These are phyloP conservation scores for Pantala flavescens DNA, from an alignment of 1,140 invertebrate species.

Conservation along the genomic window DNA sequence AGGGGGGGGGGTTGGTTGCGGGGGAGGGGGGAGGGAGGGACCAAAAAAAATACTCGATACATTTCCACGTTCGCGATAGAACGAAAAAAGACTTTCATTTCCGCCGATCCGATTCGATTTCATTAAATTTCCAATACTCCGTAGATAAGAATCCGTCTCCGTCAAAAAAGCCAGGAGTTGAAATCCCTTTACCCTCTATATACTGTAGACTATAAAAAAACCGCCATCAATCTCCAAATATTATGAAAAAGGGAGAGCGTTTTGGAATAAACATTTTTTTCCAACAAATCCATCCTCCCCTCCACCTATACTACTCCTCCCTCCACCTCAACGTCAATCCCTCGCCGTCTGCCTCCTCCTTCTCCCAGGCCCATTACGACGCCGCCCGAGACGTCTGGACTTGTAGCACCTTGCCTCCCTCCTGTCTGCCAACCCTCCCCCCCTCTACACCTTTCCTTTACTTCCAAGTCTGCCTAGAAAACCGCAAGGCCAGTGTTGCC, in stretches of 20 bases:
- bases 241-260: too few relatives aligned
- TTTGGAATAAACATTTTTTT: too few relatives aligned
- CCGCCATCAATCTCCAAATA: neutral
- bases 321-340: neutral
- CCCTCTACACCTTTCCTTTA: neutral
- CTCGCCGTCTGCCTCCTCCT: neutral
- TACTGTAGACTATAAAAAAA: neutral
- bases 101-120: too few relatives aligned
- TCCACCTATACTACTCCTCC: neutral
- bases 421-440: neutral
- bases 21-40: too few relatives aligned
- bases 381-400: neutral
- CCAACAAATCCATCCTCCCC: neutral
- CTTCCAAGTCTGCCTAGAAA: constrained; percentile 4
- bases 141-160: neutral
- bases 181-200: neutral
- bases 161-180: neutral
- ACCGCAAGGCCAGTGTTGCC: neutral
- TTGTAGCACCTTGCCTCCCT: neutral
- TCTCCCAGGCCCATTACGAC: neutral
- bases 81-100: too few relatives aligned
- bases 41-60: too few relatives aligned
- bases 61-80: too few relatives aligned
- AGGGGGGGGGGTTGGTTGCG: too few relatives aligned
- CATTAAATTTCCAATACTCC: neutral